Evolutionary conservation across 2,797 vertebrate species (phyloP).

Genomic region (Sebastes steindachneri): DNA sequence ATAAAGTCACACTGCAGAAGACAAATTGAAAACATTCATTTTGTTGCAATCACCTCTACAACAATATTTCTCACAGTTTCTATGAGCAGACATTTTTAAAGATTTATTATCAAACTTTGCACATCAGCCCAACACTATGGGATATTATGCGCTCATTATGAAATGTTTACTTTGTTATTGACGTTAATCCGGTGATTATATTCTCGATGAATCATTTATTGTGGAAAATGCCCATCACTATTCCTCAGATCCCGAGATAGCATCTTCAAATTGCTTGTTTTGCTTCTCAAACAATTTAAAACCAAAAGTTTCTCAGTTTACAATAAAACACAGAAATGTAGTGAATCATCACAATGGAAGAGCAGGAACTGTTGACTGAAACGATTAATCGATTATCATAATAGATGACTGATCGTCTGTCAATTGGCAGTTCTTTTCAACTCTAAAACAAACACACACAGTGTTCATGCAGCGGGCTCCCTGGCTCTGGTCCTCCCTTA

Average conservation of each 20-base stretch:
- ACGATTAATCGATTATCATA: not conserved
- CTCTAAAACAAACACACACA: not conserved
- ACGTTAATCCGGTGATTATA: not conserved
- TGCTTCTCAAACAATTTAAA: not conserved
- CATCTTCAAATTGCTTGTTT: not conserved
- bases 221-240: not conserved
- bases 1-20: not conserved
- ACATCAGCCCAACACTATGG: not conserved
- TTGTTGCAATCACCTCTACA: not conserved
- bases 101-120: not conserved
- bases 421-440: not conserved
- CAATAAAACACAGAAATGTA: not conserved
- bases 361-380: not conserved
- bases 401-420: not conserved
- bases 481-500: conserved; percentile 25
- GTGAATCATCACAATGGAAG: not conserved
- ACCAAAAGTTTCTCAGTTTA: no score
- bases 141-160: not conserved
- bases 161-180: not conserved
- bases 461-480: conserved; percentile 22
- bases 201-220: not conserved
- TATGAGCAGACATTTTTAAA: not conserved
- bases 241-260: not conserved
- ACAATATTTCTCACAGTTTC: not conserved
- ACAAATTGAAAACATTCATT: not conserved